Evolutionary conservation across 2,888 invertebrate species (phyloP).

Genomic region (Platynereis dumerilii): DNA sequence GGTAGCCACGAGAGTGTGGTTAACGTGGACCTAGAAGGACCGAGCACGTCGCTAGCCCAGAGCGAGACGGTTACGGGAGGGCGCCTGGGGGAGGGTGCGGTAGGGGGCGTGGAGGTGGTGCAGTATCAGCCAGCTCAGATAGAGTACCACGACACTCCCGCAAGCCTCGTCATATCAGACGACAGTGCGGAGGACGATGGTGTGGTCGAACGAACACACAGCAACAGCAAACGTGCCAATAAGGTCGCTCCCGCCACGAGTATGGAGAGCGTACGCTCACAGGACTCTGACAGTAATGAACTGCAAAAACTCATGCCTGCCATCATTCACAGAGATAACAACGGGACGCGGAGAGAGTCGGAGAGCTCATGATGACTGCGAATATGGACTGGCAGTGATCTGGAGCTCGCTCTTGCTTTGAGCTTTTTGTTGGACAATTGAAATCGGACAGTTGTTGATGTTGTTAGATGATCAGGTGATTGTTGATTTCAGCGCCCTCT

Average conservation of each 20-base stretch:
- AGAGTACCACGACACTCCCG: constrained; percentile 32
- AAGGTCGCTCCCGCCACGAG: constrained; percentile 16
- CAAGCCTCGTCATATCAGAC: not conserved
- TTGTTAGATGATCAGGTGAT: no score
- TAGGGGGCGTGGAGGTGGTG: constrained; percentile 33
- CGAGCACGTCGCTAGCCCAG: constrained; percentile 31
- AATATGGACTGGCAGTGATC: no score
- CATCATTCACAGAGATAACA: no score
- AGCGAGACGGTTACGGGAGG: constrained; percentile 23
- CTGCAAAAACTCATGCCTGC: constrained; percentile 21
- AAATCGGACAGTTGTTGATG: no score
- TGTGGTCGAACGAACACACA: not conserved
- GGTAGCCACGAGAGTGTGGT: constrained; percentile 34
- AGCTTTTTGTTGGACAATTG: no score
- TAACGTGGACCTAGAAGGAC: constrained; percentile 32
- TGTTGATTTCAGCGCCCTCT: no score
- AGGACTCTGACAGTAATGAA: constrained; percentile 20
- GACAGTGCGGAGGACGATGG: not conserved
- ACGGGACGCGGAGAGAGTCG: no score
- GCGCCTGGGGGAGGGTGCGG: constrained; percentile 17
- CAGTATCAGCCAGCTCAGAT: constrained; percentile 37
- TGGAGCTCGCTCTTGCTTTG: no score
- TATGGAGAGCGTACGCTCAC: constrained; percentile 21
- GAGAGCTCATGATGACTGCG: no score
- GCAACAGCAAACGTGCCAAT: not conserved